These are phyloP conservation scores for Villa cingulata DNA, from an alignment of 2,888 invertebrate genomes.

Conservation along the genomic window DNA sequence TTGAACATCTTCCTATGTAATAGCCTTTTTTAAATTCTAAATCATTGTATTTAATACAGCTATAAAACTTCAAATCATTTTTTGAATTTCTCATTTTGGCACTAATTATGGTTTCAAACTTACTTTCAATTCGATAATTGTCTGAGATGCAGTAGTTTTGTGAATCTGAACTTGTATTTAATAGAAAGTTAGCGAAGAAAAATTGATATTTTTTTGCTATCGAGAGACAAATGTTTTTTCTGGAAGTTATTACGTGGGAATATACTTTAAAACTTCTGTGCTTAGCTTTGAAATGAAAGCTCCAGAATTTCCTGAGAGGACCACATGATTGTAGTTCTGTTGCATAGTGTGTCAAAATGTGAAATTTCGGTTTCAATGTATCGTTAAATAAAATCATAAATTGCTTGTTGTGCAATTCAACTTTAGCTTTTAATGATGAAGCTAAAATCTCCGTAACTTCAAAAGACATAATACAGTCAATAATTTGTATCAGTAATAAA, in stretches of 20 bases:
- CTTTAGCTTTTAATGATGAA: constrained; percentile 10
- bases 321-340: constrained; percentile 12
- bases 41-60: constrained; percentile 4
- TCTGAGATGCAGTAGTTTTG: background rate
- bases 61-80: constrained; percentile 7
- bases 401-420: constrained; percentile 8
- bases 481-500: constrained; percentile 16
- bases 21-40: constrained; percentile 7
- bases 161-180: background rate
- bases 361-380: constrained; percentile 16
- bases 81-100: constrained; percentile 7
- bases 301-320: constrained; percentile 13
- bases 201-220: constrained; percentile 15
- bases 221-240: constrained; percentile 18
- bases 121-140: constrained; percentile 5
- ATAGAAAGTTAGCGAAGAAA: constrained; percentile 14
- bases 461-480: constrained; percentile 15
- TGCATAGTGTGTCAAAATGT: constrained; percentile 16
- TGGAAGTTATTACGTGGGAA: constrained; percentile 16
- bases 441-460: constrained; percentile 5
- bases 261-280: constrained; percentile 17
- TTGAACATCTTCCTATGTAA: constrained; percentile 7
- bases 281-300: constrained; percentile 16
- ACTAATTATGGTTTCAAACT: constrained; percentile 8
- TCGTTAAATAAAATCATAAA: constrained; percentile 15